Evolutionary conservation across 2,888 invertebrate species (phyloP).

Genomic region (Brachyptera risi): DNA sequence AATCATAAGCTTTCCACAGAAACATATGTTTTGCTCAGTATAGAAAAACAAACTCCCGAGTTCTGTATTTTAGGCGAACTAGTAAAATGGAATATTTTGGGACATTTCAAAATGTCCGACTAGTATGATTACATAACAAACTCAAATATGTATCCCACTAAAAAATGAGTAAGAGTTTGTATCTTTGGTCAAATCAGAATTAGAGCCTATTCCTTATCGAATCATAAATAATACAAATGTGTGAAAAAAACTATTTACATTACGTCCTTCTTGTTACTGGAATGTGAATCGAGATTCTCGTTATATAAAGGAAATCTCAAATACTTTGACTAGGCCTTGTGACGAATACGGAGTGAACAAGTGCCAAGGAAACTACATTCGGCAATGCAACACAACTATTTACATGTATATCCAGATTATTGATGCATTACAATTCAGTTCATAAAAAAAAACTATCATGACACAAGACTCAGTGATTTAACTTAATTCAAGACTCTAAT

Average conservation of each 20-base stretch:
- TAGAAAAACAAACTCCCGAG: slow-evolving; percentile 17
- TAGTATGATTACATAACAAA: slow-evolving; percentile 32
- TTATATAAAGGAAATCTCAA: too few species aligned
- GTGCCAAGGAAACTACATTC: too few species aligned
- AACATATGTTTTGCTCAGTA: slow-evolving; percentile 9
- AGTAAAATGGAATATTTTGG: slow-evolving; percentile 1
- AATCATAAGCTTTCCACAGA: slow-evolving; percentile 19
- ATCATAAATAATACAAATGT: slow-evolving; percentile 20
- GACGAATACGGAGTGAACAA: background rate
- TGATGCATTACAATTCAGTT: background rate
- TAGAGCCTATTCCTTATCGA: slow-evolving; percentile 4
- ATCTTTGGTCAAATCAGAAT: slow-evolving; percentile 29
- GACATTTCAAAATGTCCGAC: slow-evolving; percentile 23
- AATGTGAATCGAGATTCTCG: background rate
- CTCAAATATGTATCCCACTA: slow-evolving; percentile 21
- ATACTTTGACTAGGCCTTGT: background rate
- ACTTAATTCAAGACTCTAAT: too few species aligned
- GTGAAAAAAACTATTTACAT: slow-evolving; percentile 7
- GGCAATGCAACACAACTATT: slow-evolving; percentile 2
- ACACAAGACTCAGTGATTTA: too few species aligned
- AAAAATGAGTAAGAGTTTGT: slow-evolving; percentile 23
- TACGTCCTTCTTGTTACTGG: background rate
- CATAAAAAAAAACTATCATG: background rate
- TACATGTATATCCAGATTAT: slow-evolving; percentile 12
- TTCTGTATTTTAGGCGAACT: slow-evolving; percentile 7